Percentiles rank a stretch among this genome's conserved stretches.
Evolutionary conservation across 2,113 vertebrate species (phyloP).

Genomic region (Propithecus coquereli): DNA sequence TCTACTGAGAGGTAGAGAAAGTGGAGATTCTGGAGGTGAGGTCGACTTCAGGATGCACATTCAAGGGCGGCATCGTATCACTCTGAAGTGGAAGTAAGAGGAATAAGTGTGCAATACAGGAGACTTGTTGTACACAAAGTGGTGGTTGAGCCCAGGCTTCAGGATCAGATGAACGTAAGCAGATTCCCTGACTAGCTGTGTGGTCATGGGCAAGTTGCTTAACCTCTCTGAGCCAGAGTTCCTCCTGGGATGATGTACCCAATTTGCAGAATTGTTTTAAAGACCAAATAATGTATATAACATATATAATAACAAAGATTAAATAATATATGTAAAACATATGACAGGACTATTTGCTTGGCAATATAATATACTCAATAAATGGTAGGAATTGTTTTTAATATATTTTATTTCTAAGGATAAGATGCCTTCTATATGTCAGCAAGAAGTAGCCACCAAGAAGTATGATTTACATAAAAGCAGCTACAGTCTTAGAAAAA

Average conservation of each 20-base stretch:
- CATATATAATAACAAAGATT: background rate
- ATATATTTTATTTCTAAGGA: background rate
- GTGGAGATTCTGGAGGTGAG: background rate
- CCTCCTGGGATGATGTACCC: background rate
- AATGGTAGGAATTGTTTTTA: background rate
- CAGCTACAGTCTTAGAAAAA: background rate
- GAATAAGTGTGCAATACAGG: background rate
- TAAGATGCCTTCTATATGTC: background rate
- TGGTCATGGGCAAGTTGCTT: background rate
- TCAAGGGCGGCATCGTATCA: background rate
- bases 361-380: background rate
- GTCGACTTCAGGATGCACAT: background rate
- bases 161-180: background rate
- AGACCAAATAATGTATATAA: background rate
- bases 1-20: background rate
- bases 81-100: background rate
- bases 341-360: background rate
- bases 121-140: background rate
- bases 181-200: background rate
- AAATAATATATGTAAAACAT: background rate
- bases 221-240: background rate
- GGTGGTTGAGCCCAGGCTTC: background rate
- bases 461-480: background rate
- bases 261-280: background rate
- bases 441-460: background rate